Evolutionary conservation across 2,888 invertebrate genomes (phyloP).

Genomic region (Pemphredon lugubris): DNA sequence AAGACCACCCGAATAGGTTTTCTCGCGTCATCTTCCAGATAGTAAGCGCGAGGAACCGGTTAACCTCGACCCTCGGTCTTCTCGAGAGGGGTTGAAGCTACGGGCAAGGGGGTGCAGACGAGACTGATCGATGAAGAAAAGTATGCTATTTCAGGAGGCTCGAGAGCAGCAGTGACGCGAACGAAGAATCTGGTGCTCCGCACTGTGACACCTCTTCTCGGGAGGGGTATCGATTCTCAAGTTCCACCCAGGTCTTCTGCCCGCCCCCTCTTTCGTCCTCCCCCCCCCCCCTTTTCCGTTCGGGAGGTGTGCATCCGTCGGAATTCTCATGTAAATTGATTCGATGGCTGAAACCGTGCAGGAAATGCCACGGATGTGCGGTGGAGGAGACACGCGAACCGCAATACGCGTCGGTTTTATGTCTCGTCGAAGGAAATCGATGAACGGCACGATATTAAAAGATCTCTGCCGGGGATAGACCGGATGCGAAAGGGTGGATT

Average conservation of each 20-base stretch:
- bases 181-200: constrained; percentile 44
- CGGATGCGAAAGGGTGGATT: constrained; percentile 22
- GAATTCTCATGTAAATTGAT: constrained; percentile 57
- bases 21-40: constrained; percentile 32
- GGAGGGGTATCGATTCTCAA: constrained; percentile 53
- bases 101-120: constrained; percentile 28
- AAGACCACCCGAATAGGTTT: constrained; percentile 40
- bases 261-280: not conserved
- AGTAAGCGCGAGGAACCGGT: constrained; percentile 45
- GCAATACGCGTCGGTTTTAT: constrained; percentile 42
- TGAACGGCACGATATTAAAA: constrained; percentile 39
- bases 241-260: constrained; percentile 18
- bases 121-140: constrained; percentile 65
- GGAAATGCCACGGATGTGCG: constrained; percentile 40
- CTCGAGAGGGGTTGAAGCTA: constrained; percentile 24
- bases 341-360: constrained; percentile 15
- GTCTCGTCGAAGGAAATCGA: constrained; percentile 44
- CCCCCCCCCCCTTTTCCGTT: constrained; percentile 12
- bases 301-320: not conserved
- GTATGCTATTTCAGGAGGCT: constrained; percentile 61
- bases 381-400: constrained; percentile 26
- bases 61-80: constrained; percentile 60
- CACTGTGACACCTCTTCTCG: constrained; percentile 52
- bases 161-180: constrained; percentile 49
- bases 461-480: constrained; percentile 23